Base-by-base conservation (phyloP, 2,113 vertebrate species). In the Pygoscelis adeliae region DNA sequence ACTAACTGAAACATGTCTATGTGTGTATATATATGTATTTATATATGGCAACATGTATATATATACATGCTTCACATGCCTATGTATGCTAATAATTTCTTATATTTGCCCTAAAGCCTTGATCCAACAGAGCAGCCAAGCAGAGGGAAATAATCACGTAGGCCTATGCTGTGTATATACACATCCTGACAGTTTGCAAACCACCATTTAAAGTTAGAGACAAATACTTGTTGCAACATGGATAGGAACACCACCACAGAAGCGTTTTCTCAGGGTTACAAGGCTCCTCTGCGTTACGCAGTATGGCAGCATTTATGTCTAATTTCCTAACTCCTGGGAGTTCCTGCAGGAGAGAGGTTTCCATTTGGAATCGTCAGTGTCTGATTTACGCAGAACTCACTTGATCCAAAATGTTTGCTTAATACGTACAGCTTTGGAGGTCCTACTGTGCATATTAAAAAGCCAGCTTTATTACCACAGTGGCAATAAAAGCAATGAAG, bases 341-440 rank as follows among this genome's bases (percentile, higher is more conserved):
- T 23, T 85, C 34, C 71, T 81, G n/a, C 38, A 77, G 56, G 87
- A 93, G 58, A 69, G 15, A 85, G 2, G 5, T 70, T 93, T 96
- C 96, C 40, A 52, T 79, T 94, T 96, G 89, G 91, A 93, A 93
- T 91, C 3, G 12, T 88, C 95, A 96, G 80, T 70, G 49, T 83
- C 91, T 95, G 88, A 38, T 97, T 98, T 96, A 90, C 5, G 42
- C 77, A 93, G 93, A 92, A 94, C 80, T 96, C 87, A 70, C 89
- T 96, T 5, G 46, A 95, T 91, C 44, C 49, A 94, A 97, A 97
- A 95, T 25, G 42, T 96, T 96, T 95, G 77, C 85, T 97, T 95
- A 91, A 87, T 84, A 83, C 8, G 16, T 83, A 80, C 70, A 93
- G 93, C 94, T 83, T 87, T 80, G 91, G 93, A 86, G 42, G 52